These are phyloP conservation scores for Metopia argyrocephala DNA, from an alignment of 2,888 invertebrate species.

Conservation along the genomic window DNA sequence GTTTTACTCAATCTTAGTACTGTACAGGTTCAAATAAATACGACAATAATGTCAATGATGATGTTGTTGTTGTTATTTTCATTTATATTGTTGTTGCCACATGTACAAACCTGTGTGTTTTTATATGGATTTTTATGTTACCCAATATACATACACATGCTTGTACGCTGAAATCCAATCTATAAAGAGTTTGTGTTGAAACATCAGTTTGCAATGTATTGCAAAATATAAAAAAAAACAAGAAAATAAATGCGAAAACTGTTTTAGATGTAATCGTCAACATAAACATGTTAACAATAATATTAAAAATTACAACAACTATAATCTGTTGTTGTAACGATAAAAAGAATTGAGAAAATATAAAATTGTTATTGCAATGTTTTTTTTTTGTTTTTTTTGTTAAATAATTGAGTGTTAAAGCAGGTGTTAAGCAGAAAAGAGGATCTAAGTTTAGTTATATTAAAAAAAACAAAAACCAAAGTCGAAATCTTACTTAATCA, in stretches of 20 bases:
- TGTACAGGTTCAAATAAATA: conserved; percentile 36
- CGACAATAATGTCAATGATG: conserved; percentile 39
- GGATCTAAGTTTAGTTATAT: neutral
- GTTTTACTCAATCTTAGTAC: neutral
- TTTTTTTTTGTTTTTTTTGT: no score
- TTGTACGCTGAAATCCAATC: neutral
- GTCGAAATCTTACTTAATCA: no score
- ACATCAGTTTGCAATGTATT: neutral
- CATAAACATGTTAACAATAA: conserved; percentile 11
- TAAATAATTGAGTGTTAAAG: neutral
- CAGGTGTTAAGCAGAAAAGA: neutral
- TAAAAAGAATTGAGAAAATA: neutral
- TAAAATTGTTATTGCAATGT: neutral
- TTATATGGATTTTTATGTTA: conserved; percentile 7
- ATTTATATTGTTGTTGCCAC: conserved; percentile 3
- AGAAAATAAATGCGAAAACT: neutral
- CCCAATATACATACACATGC: neutral
- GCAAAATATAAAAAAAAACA: neutral
- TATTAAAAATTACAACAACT: neutral
- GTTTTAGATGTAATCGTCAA: conserved; percentile 13
- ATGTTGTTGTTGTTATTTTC: conserved; percentile 19
- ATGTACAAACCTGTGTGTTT: neutral
- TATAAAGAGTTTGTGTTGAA: neutral
- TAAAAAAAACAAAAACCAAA: no score
- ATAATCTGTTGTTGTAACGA: no score